These are phyloP conservation scores for Onchidella celtica DNA, from an alignment of 2,888 invertebrate species.

Conservation along the genomic window DNA sequence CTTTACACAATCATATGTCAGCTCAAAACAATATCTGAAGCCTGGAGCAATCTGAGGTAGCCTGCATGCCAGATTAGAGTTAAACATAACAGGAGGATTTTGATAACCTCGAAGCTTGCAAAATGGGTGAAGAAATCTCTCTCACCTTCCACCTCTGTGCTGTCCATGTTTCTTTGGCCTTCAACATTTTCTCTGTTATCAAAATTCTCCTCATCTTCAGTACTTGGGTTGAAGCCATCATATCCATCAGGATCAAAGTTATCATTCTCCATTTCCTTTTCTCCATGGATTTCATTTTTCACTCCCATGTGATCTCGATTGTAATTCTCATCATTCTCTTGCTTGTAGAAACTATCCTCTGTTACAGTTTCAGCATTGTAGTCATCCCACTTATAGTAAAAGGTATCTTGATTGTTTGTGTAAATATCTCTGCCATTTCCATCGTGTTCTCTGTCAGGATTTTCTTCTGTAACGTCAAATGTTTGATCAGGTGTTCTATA, in stretches of 20 bases:
- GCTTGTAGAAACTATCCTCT: background rate
- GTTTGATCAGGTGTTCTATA: no score
- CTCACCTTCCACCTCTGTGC: conserved; percentile 19
- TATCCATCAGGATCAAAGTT: no score
- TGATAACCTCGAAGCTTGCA: conserved; percentile 11
- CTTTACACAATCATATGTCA: conserved; percentile 24
- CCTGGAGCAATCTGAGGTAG: no score
- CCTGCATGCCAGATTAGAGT: no score
- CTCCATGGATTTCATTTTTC: background rate
- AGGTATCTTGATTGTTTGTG: no score
- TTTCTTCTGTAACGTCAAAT: background rate
- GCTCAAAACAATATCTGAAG: no score
- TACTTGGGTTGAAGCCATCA: no score
- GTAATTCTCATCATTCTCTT: background rate
- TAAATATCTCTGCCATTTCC: no score
- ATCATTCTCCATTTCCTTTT: background rate
- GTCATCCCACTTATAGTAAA: no score
- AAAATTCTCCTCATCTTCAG: background rate
- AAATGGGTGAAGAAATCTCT: conserved; percentile 25
- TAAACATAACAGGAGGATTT: no score
- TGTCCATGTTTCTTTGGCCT: background rate
- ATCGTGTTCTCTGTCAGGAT: background rate
- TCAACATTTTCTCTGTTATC: background rate
- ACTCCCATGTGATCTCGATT: background rate
- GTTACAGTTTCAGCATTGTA: background rate